These are phyloP conservation scores for Platerodrilus igneus DNA, from an alignment of 2,888 invertebrate genomes.

Conservation along the genomic window DNA sequence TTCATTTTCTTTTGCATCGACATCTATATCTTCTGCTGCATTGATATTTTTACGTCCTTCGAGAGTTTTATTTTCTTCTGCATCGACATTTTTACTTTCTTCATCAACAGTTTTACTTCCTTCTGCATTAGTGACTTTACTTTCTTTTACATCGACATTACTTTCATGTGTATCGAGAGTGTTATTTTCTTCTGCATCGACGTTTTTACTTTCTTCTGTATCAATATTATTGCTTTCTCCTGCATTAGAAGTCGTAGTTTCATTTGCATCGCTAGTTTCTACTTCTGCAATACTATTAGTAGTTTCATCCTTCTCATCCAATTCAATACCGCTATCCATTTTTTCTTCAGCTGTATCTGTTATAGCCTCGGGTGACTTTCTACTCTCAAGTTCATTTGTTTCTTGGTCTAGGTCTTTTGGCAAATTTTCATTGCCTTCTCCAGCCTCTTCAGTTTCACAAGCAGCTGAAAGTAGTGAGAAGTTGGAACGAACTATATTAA, in stretches of 20 bases:
- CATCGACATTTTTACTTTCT: neutral
- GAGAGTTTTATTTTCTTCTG: too few relatives aligned
- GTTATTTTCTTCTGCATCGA: neutral
- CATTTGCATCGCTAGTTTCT: neutral
- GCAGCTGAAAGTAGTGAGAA: too few relatives aligned
- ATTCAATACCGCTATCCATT: neutral
- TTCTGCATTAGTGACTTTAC: conserved; percentile 4
- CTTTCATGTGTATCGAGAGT: neutral
- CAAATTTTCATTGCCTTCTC: neutral
- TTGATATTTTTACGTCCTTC: conserved; percentile 1
- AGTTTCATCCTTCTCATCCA: neutral
- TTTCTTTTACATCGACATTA: conserved; percentile 1
- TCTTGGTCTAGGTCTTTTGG: neutral
- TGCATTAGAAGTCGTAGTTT: neutral
- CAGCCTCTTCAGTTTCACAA: neutral
- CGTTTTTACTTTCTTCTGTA: too few relatives aligned
- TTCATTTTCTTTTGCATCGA: conserved; percentile 1
- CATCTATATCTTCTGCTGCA: conserved; percentile 1
- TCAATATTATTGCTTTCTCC: conserved; percentile 1
- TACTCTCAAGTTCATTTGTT: neutral
- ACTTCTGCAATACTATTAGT: neutral
- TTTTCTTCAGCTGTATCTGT: neutral
- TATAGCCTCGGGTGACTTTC: neutral
- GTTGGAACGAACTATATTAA: neutral
- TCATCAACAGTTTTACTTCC: conserved; percentile 2